phyloP scores from a whole-genome alignment of 92 coral and sea anemone species.

The Porites rus region DNA sequence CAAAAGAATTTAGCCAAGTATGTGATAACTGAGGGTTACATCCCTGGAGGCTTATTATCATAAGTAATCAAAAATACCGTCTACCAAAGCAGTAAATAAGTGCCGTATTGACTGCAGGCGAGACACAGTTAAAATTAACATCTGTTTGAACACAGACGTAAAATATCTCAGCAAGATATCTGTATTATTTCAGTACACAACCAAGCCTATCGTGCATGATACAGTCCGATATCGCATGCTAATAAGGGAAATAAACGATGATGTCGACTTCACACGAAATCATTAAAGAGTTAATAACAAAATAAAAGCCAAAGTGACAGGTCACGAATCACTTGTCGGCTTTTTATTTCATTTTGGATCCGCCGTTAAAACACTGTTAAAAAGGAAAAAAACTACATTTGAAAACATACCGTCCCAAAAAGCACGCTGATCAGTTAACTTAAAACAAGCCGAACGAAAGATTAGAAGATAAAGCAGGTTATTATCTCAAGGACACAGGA shows the following conservation, averaged over 20 bases:
- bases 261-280: conserved; percentile 4
- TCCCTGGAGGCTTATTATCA: conserved; percentile 67
- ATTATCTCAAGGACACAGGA: conserved; percentile 15
- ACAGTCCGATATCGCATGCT: conserved; percentile 26
- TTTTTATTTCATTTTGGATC: neutral
- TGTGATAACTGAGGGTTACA: conserved; percentile 47
- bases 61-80: conserved; percentile 44
- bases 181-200: conserved; percentile 13
- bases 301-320: neutral
- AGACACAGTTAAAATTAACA: conserved; percentile 29
- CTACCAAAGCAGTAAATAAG: conserved; percentile 29
- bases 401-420: neutral
- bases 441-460: neutral
- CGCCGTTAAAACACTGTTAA: neutral
- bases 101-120: conserved; percentile 14
- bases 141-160: conserved; percentile 24
- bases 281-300: conserved; percentile 25
- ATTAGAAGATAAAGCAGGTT: conserved; percentile 7
- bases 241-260: conserved; percentile 12
- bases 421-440: neutral
- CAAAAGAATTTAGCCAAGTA: conserved; percentile 42
- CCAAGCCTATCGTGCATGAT: neutral
- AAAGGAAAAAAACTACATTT: neutral
- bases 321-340: conserved; percentile 10
- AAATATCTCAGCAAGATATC: conserved; percentile 35